Conservation (phyloP, 1,140 invertebrate species). For the Euwallacea fornicatus region DNA sequence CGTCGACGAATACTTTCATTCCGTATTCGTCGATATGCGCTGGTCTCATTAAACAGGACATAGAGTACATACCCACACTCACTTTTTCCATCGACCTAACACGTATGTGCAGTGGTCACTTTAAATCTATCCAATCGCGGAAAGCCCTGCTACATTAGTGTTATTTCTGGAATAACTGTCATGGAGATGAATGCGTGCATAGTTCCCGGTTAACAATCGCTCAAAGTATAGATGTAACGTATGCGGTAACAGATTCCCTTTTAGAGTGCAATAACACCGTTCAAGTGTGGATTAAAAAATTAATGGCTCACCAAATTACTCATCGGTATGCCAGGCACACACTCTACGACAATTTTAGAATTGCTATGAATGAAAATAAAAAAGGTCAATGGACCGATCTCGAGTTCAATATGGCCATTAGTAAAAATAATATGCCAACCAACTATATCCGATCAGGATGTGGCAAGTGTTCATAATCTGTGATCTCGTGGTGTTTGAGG, state of each 20-base stretch:
- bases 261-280: background rate
- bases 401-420: constrained; percentile 14
- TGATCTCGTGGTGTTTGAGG: too few relatives aligned
- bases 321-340: background rate
- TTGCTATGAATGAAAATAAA: constrained; percentile 11
- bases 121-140: too few relatives aligned
- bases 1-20: too few relatives aligned
- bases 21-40: too few relatives aligned
- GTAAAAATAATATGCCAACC: constrained; percentile 10
- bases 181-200: background rate
- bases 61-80: too few relatives aligned
- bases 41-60: too few relatives aligned
- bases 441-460: background rate
- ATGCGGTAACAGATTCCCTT: background rate
- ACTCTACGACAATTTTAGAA: background rate
- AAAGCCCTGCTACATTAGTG: too few relatives aligned
- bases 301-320: background rate
- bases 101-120: too few relatives aligned
- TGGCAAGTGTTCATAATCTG: background rate
- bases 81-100: too few relatives aligned
- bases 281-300: background rate
- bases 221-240: background rate
- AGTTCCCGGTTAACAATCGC: background rate
- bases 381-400: constrained; percentile 6
- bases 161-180: background rate